A percentile compares a stretch with the other conserved stretches of the same genome.
phyloP scores from a whole-genome alignment of 1,140 invertebrate genomes.

The Telenomus remus region DNA sequence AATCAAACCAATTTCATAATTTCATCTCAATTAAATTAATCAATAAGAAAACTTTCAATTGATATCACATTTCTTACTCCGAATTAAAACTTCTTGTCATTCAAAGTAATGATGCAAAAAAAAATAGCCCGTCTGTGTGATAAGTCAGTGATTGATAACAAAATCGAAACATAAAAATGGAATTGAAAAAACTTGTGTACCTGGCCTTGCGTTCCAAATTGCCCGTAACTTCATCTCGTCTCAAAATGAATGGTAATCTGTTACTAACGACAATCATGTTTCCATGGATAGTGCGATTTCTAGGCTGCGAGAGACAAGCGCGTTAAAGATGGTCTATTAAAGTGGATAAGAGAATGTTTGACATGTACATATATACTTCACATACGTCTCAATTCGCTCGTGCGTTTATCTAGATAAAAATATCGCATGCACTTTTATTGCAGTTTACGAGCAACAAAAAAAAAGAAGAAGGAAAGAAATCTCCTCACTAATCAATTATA shows the following conservation, averaged over 20 bases:
- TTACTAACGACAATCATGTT: conserved; percentile 93
- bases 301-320: conserved; percentile 66
- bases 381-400: conserved; percentile 14
- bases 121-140: too few relatives aligned
- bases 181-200: conserved; percentile 75
- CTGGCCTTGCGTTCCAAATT: conserved; percentile 87
- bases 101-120: too few relatives aligned
- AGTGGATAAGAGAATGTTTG: not conserved
- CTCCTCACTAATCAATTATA: too few relatives aligned
- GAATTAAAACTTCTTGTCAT: too few relatives aligned
- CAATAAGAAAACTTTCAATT: too few relatives aligned
- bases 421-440: conserved; percentile 11
- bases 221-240: conserved; percentile 82
- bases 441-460: conserved; percentile 25
- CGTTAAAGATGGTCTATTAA: conserved; percentile 38
- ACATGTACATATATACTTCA: conserved; percentile 22
- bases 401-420: conserved; percentile 37
- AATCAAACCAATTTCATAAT: too few relatives aligned
- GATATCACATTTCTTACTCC: too few relatives aligned
- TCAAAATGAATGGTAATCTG: conserved; percentile 89
- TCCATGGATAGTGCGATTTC: conserved; percentile 75
- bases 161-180: too few relatives aligned
- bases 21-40: too few relatives aligned
- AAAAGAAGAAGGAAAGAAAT: too few relatives aligned
- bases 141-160: too few relatives aligned